A percentile compares a stretch with the other conserved stretches of the same genome.
Conservation (phyloP, 1,140 invertebrate genomes). For the Dolichoris vasculosae region DNA sequence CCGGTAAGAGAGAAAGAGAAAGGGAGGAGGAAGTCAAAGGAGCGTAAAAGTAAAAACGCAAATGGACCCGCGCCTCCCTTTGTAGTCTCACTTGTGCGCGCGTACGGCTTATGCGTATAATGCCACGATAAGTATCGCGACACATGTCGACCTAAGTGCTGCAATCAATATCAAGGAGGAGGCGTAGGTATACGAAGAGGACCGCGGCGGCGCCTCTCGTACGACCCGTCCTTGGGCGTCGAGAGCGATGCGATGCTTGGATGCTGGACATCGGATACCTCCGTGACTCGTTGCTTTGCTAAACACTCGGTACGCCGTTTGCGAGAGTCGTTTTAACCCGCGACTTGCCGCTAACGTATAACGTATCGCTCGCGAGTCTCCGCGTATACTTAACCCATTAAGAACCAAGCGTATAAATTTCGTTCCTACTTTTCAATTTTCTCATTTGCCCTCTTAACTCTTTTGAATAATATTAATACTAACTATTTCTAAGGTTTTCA, state of each 20-base stretch:
- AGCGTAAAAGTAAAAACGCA: background rate
- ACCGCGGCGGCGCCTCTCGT: background rate
- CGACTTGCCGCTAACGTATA: background rate
- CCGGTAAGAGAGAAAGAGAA: background rate
- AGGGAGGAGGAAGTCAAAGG: background rate
- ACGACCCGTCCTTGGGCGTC: background rate
- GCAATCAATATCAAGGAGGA: conserved; percentile 63
- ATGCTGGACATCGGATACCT: background rate
- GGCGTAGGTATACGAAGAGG: conserved; percentile 17
- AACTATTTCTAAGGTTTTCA: background rate
- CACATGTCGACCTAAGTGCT: conserved; percentile 66
- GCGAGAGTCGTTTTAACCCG: background rate
- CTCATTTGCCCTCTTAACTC: background rate
- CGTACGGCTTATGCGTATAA: conserved; percentile 61
- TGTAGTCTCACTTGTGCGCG: conserved; percentile 42
- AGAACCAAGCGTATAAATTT: background rate
- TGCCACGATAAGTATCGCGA: conserved; percentile 66
- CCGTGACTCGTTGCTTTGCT: background rate
- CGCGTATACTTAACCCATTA: background rate
- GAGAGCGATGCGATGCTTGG: background rate
- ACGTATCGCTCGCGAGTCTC: background rate
- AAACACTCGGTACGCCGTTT: too few species aligned
- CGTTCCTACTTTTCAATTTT: background rate
- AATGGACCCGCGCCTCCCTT: conserved; percentile 1
- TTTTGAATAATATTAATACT: background rate